Percentiles rank a stretch among this genome's conserved stretches.
These are phyloP conservation scores for Mareca penelope DNA, from an alignment of 2,797 vertebrate species.

Conservation along the genomic window DNA sequence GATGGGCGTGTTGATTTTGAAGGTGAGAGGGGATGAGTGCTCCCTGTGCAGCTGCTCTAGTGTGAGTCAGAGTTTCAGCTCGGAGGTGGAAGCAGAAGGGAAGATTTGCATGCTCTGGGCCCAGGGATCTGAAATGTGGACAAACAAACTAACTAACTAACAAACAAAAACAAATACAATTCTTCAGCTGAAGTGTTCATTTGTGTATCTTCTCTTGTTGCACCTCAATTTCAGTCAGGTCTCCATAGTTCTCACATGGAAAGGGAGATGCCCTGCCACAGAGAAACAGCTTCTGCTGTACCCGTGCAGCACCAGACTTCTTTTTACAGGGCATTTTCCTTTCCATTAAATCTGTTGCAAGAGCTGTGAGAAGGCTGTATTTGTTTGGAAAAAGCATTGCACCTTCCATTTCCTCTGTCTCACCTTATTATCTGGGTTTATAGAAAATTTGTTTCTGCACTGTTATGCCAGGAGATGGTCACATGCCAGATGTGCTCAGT, in stretches of 20 bases:
- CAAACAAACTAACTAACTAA: background rate
- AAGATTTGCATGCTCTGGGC: background rate
- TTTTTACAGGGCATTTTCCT: background rate
- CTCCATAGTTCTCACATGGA: background rate
- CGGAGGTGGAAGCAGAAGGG: background rate
- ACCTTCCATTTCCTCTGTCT: background rate
- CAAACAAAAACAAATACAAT: background rate
- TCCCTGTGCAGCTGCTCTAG: background rate
- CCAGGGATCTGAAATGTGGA: background rate
- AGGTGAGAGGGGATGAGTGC: constrained; percentile 77
- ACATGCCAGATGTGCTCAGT: background rate
- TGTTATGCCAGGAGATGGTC: background rate
- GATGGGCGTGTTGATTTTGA: constrained; percentile 98
- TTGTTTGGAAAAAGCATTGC: background rate
- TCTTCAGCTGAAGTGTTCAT: background rate
- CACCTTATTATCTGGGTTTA: background rate
- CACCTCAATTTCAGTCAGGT: background rate
- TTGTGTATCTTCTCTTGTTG: background rate
- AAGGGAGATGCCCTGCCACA: background rate
- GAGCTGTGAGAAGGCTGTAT: background rate
- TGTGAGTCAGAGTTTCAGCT: background rate
- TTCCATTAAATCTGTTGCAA: background rate
- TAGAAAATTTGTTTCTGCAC: background rate
- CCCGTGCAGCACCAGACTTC: background rate
- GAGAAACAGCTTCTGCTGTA: background rate